Base-by-base conservation (phyloP, 2,797 vertebrate species). In the Macropus fuliginosus region DNA sequence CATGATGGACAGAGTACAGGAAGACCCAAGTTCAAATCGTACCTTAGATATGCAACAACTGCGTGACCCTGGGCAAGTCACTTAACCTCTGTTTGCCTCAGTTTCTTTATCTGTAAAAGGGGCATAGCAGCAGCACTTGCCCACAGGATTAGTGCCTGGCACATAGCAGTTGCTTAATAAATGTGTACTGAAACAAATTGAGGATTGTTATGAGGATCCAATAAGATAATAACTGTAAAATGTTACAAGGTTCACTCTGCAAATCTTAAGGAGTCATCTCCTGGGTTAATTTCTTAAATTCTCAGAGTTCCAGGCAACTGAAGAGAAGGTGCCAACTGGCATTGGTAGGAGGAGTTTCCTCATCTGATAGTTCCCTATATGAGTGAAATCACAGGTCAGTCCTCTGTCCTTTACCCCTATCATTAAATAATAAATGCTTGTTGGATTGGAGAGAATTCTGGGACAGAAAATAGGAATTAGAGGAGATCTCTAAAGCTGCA, bases 401-500 rank as follows among this genome's bases (percentile, higher is more conserved):
- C n/a, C 21, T 74, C 16, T 40, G 5, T 40, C 66, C 8, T 46
- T n/a, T 46, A 81, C 40, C 21, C 21, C 21, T 24, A 81, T 24
- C 24, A 46, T 46, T 81, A 24, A 46, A 6, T 27, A 21, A 81
- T 81, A 50, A 87, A 87, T 50, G 21, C 4, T 27, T 81, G 18
- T 46, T 81, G 40, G 90, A 54, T 14, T 52, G 50, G 50, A 54
- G 24, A 91, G 90, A 91, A 54, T 90, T 28, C 40, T 91, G 52
- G 29, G 90, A 34, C 10, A 87, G 40, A 50, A 87, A 46, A 81
- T 54, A 74, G 56, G 40, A 91, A 8, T 13, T 24, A 54, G 57
- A 93, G 59, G 92, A 62, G 59, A 34, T 52, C 28, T 89, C 87
- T 27, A 50, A 93, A 93, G 87, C 0, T 93, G 57, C 91, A 94